Conservation (phyloP, 1,140 invertebrate species). For the Cyclargus thomasi region DNA sequence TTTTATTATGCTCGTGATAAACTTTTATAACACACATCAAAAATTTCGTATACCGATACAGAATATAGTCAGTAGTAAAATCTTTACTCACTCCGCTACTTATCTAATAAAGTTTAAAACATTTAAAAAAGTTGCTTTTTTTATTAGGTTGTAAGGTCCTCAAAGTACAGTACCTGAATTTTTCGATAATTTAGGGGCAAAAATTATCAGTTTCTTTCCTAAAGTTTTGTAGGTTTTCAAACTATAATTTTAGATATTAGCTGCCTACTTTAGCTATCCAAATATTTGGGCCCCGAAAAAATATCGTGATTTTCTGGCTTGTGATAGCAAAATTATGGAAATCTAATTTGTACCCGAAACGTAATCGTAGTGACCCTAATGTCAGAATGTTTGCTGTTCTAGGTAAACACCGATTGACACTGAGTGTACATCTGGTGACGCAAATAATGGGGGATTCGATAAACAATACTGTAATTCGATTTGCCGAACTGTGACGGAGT, state of each 20-base stretch:
- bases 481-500: conserved; percentile 56
- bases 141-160: too few species aligned
- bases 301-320: conserved; percentile 16
- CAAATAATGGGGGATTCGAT: conserved; percentile 66
- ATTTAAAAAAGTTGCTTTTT: neutral
- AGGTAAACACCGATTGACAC: conserved; percentile 72
- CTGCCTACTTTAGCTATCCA: neutral
- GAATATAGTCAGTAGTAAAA: neutral
- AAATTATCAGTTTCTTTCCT: too few species aligned
- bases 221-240: too few species aligned
- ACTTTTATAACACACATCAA: neutral
- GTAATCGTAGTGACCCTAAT: conserved; percentile 53
- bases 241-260: neutral
- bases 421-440: conserved; percentile 70
- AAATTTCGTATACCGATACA: neutral
- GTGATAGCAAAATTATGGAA: conserved; percentile 59
- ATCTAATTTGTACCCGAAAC: conserved; percentile 56
- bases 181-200: too few species aligned
- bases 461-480: conserved; percentile 69
- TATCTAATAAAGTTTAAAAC: neutral
- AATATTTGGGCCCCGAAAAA: neutral
- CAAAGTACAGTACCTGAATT: too few species aligned
- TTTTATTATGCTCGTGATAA: neutral
- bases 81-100: neutral
- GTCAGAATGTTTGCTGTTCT: conserved; percentile 65